These are phyloP conservation scores for Pristionchus maxplancki DNA, from an alignment of 2,888 invertebrate genomes.

Conservation along the genomic window DNA sequence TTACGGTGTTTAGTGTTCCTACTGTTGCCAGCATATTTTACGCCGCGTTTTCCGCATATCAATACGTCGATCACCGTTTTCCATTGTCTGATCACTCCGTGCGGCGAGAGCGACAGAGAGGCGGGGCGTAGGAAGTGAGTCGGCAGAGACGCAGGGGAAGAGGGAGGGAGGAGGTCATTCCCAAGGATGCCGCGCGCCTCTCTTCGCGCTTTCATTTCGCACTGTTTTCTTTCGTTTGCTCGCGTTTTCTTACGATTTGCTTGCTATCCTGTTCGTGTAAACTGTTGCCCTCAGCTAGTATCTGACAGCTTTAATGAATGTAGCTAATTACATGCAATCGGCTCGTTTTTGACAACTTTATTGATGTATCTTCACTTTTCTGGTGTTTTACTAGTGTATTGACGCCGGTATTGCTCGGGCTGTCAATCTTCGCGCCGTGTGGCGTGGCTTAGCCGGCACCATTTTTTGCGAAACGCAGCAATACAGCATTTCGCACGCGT, in stretches of 20 bases:
- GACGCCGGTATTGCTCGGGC: neutral
- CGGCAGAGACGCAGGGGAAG: slow-evolving; percentile 2
- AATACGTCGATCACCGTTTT: too few species aligned
- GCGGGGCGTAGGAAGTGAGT: neutral
- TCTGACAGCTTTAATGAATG: too few species aligned
- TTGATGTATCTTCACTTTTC: neutral
- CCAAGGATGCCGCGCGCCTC: neutral
- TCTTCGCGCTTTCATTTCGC: neutral
- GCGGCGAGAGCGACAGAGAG: slow-evolving; percentile 8
- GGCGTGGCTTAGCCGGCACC: neutral
- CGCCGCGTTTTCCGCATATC: too few species aligned
- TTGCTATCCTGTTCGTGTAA: neutral
- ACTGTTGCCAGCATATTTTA: too few species aligned
- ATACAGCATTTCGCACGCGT: too few species aligned
- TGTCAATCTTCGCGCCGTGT: neutral
- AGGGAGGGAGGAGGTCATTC: slow-evolving; percentile 17
- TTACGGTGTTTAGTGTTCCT: too few species aligned
- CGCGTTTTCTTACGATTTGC: neutral
- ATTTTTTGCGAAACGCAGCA: neutral
- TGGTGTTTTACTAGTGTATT: neutral
- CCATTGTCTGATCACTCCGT: too few species aligned
- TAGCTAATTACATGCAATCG: neutral
- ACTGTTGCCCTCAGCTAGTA: too few species aligned
- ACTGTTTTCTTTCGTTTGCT: neutral
- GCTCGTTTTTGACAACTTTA: neutral